A percentile compares a stretch with the other conserved stretches of the same genome.
These are phyloP conservation scores for Cartodere bifasciata DNA, from an alignment of 2,888 invertebrate species.

Conservation along the genomic window DNA sequence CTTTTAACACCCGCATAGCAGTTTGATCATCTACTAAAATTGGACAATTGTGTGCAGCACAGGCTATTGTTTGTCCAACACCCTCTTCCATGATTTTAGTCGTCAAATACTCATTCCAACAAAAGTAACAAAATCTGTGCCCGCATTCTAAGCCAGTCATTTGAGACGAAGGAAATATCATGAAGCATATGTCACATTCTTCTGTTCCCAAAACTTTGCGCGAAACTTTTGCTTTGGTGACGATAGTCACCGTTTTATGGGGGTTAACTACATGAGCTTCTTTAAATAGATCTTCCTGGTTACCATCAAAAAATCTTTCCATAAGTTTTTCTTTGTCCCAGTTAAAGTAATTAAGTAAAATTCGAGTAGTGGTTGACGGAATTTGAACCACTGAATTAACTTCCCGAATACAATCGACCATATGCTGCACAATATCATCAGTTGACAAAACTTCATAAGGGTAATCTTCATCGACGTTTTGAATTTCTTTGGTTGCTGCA, in stretches of 20 bases:
- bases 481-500: slow-evolving; percentile 62
- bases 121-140: slow-evolving; percentile 88
- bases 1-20: slow-evolving; percentile 82
- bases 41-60: slow-evolving; percentile 94
- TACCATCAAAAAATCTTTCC: slow-evolving; percentile 93
- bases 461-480: slow-evolving; percentile 80
- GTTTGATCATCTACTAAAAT: slow-evolving; percentile 96
- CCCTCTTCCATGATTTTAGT: slow-evolving; percentile 99
- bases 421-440: slow-evolving; percentile 93
- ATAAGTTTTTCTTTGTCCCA: slow-evolving; percentile 99
- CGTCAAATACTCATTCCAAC: slow-evolving; percentile 96
- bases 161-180: slow-evolving; percentile 60
- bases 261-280: slow-evolving; percentile 95
- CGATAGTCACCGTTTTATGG: slow-evolving; percentile 57
- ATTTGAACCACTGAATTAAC: slow-evolving; percentile 93
- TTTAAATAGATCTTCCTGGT: slow-evolving; percentile 86
- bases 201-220: slow-evolving; percentile 64
- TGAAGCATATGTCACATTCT: slow-evolving; percentile 90
- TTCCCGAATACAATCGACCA: slow-evolving; percentile 95
- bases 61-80: slow-evolving; percentile 90
- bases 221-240: slow-evolving; percentile 52
- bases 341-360: slow-evolving; percentile 93
- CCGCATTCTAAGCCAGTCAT: slow-evolving; percentile 96
- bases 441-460: slow-evolving; percentile 90
- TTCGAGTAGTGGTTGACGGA: slow-evolving; percentile 79